Evolutionary conservation across 2,113 vertebrate genomes (phyloP), one percentile per base, ranked within the genome.

Genomic region (Ciconia maguari): DNA sequence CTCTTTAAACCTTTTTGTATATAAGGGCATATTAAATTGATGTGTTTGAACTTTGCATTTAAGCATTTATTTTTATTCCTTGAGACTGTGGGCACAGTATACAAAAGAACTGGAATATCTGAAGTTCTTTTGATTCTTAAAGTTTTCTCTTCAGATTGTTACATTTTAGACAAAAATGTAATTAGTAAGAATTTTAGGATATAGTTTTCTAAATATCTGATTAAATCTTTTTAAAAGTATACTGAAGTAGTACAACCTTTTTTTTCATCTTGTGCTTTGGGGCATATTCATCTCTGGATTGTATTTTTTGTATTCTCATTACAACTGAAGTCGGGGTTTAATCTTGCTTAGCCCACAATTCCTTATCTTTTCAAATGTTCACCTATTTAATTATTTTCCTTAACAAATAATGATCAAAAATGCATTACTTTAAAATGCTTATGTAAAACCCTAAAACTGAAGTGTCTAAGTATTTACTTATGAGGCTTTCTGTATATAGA

Each of bases 1-100:
- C 0, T 79, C 11, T 74, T 41, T 24, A 65, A 61, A 70, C 0
- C 0, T 41, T 72, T 58, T 71, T 76, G 7, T 0, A 10, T 4
- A 9, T 68, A 66, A 55, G 1, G 3, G 1, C 7, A 46, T 38
- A 60, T 44, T 75, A 76, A 87, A 65, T 60, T 10, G 4, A 15
- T 24, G 6, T 44, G 5, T 20, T 60, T 55, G 65, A 61, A 58
- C 7, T 69, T 91, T n/a, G 5, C 15, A 60, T 91, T 77, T 69
- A 76, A 71, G 2, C 1, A 8, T 55, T 48, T 21, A 4, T 16
- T 85, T 58, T 91, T 49, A 30, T 49, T 93, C 4, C 15, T 49
- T 69, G 19, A 15, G 8, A 29, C 2, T n/a, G 24, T 60, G 9
- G 4, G 11, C 8, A 55, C 7, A 62, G 10, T 16, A 36, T 21